These are phyloP conservation scores for Diadema setosum DNA, from an alignment of 35 echinoderm and acorn worm genomes.

Conservation along the genomic window DNA sequence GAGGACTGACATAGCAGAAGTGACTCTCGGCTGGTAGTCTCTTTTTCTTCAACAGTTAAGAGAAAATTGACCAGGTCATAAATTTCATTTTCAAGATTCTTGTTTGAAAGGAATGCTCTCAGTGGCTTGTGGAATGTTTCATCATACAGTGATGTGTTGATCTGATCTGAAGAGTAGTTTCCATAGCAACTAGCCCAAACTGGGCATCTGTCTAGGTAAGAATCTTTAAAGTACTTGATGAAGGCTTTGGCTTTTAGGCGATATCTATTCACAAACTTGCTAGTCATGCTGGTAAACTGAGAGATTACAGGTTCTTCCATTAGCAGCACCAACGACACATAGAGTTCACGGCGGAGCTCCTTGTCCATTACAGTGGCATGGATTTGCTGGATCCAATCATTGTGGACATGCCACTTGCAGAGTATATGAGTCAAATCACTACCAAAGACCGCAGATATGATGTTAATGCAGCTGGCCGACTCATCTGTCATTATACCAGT, in stretches of 20 bases:
- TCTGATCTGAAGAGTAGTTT: neutral
- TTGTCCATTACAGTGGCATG: neutral
- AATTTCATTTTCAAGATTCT: neutral
- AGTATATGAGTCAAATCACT: neutral
- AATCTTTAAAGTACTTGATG: neutral
- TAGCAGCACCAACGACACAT: neutral
- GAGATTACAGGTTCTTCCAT: neutral
- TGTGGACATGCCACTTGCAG: neutral
- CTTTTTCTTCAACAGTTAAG: neutral
- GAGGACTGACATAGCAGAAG: neutral
- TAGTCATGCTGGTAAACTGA: neutral
- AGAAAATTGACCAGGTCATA: neutral
- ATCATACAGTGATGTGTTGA: neutral
- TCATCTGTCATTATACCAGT: neutral
- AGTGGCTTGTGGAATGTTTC: neutral
- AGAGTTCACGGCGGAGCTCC: neutral
- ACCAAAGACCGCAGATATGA: neutral
- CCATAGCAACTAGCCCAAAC: constrained; percentile 4
- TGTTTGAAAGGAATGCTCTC: neutral
- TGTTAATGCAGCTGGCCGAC: constrained; percentile 13
- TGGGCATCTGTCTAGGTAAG: neutral
- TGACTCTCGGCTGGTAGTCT: too few relatives aligned
- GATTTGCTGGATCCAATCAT: neutral
- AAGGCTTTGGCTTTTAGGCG: neutral
- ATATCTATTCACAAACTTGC: neutral